Percentiles rank a stretch among this genome's conserved stretches.
These are phyloP conservation scores for Agraylea sexmaculata DNA, from an alignment of 1,140 invertebrate genomes.

Conservation along the genomic window DNA sequence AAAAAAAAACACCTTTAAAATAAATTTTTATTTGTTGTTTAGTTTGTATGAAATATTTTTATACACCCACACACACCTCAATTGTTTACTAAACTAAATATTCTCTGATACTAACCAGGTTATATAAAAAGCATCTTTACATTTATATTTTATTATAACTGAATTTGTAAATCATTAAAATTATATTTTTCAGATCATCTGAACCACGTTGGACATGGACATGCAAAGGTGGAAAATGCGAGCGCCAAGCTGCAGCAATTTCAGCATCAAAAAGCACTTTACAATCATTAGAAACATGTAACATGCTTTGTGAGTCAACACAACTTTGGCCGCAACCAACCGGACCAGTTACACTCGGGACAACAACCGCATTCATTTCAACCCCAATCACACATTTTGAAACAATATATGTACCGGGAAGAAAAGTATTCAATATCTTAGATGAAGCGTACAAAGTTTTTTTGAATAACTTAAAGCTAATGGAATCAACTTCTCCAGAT, in stretches of 20 bases:
- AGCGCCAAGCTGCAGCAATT: conserved; percentile 22
- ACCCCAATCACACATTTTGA: conserved; percentile 34
- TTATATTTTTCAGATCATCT: conserved; percentile 11
- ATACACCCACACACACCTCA: no score
- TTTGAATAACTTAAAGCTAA: conserved; percentile 10
- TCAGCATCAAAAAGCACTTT: conserved; percentile 17
- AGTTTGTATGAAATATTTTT: neutral
- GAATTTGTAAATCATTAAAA: neutral
- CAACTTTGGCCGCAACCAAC: conserved; percentile 44
- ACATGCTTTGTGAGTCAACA: conserved; percentile 38
- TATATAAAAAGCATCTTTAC: neutral
- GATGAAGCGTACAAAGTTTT: conserved; percentile 22
- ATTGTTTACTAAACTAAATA: neutral
- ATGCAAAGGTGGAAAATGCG: conserved; percentile 28
- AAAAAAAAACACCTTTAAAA: no score
- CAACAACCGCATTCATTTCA: conserved; percentile 31
- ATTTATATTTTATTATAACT: no score
- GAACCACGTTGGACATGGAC: conserved; percentile 33
- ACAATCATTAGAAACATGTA: conserved; percentile 39
- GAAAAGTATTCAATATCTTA: conserved; percentile 30
- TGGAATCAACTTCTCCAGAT: conserved; percentile 20
- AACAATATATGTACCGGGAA: conserved; percentile 26
- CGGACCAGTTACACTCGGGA: conserved; percentile 35
- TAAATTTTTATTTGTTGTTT: neutral
- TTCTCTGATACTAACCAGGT: neutral